A percentile compares a stretch with the other conserved stretches of the same genome.
phyloP scores from a whole-genome alignment of 2,797 vertebrate species.

The Pangasius krempfi region DNA sequence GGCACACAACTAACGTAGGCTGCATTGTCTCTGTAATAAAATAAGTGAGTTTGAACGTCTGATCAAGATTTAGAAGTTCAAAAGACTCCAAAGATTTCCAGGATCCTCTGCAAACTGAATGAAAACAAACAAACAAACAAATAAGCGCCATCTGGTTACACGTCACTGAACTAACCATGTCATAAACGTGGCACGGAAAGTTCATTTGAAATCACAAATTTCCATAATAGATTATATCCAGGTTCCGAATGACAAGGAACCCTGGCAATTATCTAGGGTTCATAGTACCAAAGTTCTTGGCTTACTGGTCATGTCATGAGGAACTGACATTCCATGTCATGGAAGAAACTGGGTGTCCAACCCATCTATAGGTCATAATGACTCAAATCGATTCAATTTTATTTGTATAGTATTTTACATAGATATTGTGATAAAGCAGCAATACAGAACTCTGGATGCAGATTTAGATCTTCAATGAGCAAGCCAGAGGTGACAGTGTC shows the following conservation, averaged over 20 bases:
- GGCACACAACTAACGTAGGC: background rate
- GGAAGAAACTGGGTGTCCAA: background rate
- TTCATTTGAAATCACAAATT: background rate
- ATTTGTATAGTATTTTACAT: background rate
- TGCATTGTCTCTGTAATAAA: background rate
- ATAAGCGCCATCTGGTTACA: background rate
- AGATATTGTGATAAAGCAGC: background rate
- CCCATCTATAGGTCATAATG: background rate
- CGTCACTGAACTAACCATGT: background rate
- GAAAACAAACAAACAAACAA: background rate
- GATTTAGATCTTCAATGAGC: background rate
- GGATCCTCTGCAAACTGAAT: background rate
- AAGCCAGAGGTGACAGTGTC: background rate
- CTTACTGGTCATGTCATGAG: background rate
- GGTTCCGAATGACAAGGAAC: background rate
- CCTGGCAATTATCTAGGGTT: background rate
- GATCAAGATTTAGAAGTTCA: constrained; percentile 1
- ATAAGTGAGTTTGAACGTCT: background rate
- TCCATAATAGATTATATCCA: background rate
- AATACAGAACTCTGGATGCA: background rate
- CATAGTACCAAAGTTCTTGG: background rate
- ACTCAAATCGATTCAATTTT: background rate
- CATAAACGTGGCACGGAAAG: background rate
- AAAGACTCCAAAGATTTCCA: background rate
- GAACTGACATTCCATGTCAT: background rate